Base-by-base conservation (phyloP, 2,888 invertebrate genomes). In the Drosophila diplacantha region DNA sequence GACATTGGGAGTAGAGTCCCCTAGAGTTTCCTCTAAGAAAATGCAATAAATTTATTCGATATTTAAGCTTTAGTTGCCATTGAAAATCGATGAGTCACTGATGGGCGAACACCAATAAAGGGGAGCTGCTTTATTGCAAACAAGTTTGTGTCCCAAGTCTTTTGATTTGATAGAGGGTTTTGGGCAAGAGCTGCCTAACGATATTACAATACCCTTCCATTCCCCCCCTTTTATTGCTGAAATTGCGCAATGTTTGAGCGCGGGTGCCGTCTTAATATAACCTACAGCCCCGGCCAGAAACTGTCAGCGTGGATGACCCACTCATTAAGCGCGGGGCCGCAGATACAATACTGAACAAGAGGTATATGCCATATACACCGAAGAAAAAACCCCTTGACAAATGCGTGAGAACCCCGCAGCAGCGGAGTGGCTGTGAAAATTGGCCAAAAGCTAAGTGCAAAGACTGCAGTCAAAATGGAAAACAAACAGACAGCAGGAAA, bases 231-330 rank as follows among this genome's bases (percentile, higher is more conserved):
- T 24, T 16, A 16, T 57, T 64, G 66, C 57, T 63, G 71, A 75
- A 60, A 70, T 78, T 78, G 72, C 72, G 66, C 75, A 39, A 38
- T 18, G 3, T 12, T 9, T 34, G n/a, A 16, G n/a, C 16, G 34
- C n/a, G 14, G 32, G 32, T 47, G 58, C 55, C 14, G 52, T 59
- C 55, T 67, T 69, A 72, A 77, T 75, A 77, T 81, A 78, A 77
- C 75, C 81, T 73, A 77, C 78, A 51, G 67, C 57, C 66, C 62
- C 77, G 71, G 74, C 64, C 81, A 73, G 75, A 78, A 73, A n/a
- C 62, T 74, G 80, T 76, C 60, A 73, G 49, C 71, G 46, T 53
- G 76, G 80, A 76, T 76, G 75, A 77, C 78, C 78, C 77, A 55
- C 72, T 80, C 81, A 77, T 80, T 77, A 80, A 75, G 69, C 56